Conservation (phyloP, 2,113 vertebrate genomes). For the Vombatus ursinus region DNA sequence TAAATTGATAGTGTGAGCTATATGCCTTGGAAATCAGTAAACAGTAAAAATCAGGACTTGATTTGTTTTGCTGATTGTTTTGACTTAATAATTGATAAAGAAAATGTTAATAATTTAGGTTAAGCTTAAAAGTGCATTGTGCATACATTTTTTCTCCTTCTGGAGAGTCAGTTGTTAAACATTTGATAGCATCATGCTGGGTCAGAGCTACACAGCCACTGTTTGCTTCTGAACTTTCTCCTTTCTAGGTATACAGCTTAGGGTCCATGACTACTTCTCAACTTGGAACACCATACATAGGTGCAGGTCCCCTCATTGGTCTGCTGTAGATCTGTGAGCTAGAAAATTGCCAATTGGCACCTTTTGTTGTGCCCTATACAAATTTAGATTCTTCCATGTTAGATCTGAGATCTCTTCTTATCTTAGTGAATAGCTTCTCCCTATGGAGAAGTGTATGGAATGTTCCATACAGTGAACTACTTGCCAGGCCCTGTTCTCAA, state of each 20-base stretch:
- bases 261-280: not conserved
- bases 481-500: not conserved
- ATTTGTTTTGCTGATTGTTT: no score
- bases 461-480: not conserved
- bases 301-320: not conserved
- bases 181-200: not conserved
- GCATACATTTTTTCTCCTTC: not conserved
- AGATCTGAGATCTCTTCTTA: not conserved
- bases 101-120: no score
- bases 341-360: not conserved
- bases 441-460: not conserved
- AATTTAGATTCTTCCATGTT: not conserved
- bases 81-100: no score
- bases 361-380: not conserved
- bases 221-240: not conserved
- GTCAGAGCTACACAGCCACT: not conserved
- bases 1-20: no score
- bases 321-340: not conserved
- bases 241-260: not conserved
- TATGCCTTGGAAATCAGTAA: no score
- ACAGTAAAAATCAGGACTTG: no score
- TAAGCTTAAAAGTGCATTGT: no score
- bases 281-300: not conserved
- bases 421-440: not conserved
- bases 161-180: not conserved